Conservation (phyloP, 1,140 invertebrate species). For the Octopus sinensis region DNA sequence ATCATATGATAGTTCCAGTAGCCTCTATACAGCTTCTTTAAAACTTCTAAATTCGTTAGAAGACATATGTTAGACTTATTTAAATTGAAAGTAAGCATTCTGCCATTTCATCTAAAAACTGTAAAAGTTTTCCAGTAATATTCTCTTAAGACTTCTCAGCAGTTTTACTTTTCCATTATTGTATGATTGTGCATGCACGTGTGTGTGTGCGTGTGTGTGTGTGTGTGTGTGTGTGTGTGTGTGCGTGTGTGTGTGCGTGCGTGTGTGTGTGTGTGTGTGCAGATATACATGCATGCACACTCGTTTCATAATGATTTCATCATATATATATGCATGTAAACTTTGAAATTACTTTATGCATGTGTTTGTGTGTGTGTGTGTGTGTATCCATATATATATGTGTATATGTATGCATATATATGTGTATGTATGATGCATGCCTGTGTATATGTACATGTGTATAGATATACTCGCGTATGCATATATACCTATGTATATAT, state of each 20-base stretch:
- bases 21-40: neutral
- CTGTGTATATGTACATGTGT: constrained; percentile 12
- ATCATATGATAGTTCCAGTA: neutral
- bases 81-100: too few species aligned
- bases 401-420: neutral
- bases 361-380: neutral
- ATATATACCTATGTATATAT: constrained; percentile 10
- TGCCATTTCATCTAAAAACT: too few species aligned
- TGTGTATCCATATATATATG: neutral
- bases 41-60: too few species aligned
- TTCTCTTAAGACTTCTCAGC: too few species aligned
- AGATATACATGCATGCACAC: neutral
- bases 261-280: neutral
- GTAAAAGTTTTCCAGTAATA: too few species aligned
- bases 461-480: neutral
- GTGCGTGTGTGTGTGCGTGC: neutral
- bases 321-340: neutral
- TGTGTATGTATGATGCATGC: neutral
- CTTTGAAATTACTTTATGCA: neutral
- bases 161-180: too few species aligned
- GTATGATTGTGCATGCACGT: neutral
- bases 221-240: neutral
- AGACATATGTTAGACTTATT: too few species aligned
- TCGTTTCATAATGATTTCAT: neutral
- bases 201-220: neutral